Conservation (phyloP, 1,140 invertebrate genomes). For the Nixonia krombeini region DNA sequence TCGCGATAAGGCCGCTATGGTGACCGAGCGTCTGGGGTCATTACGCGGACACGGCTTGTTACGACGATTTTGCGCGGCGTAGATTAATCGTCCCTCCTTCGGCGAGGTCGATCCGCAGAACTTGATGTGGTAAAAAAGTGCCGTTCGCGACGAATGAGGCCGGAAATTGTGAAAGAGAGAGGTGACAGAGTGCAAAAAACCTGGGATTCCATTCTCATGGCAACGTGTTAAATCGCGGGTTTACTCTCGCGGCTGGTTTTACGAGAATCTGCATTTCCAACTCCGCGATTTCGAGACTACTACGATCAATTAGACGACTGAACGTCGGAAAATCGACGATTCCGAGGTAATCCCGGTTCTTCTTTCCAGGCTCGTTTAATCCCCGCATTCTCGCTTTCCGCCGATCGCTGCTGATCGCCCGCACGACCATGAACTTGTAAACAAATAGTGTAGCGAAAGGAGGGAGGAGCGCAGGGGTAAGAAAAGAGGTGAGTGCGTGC, state of each 20-base stretch:
- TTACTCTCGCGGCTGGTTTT: no score
- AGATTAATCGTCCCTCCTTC: conserved; percentile 21
- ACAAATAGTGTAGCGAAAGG: conserved; percentile 29
- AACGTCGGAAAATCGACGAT: no score
- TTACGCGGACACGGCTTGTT: conserved; percentile 6
- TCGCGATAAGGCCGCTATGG: conserved; percentile 32
- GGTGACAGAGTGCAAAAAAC: no score
- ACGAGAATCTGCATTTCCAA: no score
- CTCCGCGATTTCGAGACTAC: no score
- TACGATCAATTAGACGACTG: no score
- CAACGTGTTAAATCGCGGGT: no score
- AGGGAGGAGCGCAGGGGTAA: conserved; percentile 20
- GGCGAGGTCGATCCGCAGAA: background rate
- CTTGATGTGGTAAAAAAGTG: background rate
- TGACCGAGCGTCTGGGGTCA: conserved; percentile 20
- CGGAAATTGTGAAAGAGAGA: conserved; percentile 10
- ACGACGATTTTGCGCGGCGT: conserved; percentile 11
- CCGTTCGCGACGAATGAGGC: background rate
- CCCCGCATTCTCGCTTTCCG: conserved; percentile 14
- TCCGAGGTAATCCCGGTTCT: conserved; percentile 5
- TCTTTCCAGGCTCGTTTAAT: conserved; percentile 17
- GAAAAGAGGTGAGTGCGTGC: conserved; percentile 37
- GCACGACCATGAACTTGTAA: conserved; percentile 27
- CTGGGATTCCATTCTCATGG: no score
- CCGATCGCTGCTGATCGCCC: conserved; percentile 32